Conservation (phyloP, 2,113 vertebrate species). For the Cephalopterus ornatus region DNA sequence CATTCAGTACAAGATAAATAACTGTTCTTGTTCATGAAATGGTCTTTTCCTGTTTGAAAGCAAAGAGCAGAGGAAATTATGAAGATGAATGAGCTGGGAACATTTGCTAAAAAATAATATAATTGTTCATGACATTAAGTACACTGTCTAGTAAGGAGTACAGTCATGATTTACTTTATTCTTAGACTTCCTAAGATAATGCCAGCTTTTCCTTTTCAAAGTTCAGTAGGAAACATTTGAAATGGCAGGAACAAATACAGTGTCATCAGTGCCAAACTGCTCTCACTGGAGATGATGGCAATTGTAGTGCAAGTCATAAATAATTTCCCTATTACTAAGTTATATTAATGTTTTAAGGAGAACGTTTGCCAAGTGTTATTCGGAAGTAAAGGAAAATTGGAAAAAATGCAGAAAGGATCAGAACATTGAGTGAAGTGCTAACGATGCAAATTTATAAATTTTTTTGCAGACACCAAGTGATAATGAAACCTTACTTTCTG, state of each 20-base stretch:
- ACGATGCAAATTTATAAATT: neutral
- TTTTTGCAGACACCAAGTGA: neutral
- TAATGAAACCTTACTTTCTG: neutral
- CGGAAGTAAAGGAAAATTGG: neutral
- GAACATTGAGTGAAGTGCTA: neutral
- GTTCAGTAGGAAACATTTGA: slow-evolving; percentile 40
- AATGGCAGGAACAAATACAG: slow-evolving; percentile 17
- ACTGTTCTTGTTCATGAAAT: neutral
- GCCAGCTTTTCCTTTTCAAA: slow-evolving; percentile 25
- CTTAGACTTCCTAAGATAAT: neutral
- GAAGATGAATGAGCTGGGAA: neutral
- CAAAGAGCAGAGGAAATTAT: slow-evolving; percentile 42
- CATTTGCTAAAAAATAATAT: slow-evolving; percentile 16
- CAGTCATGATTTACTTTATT: slow-evolving; percentile 28
- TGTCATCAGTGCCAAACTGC: slow-evolving; percentile 8
- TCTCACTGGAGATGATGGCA: neutral
- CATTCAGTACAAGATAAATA: neutral
- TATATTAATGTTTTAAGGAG: neutral
- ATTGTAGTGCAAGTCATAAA: neutral
- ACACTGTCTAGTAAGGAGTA: neutral
- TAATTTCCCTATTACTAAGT: neutral
- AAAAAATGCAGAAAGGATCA: neutral
- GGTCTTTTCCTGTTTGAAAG: slow-evolving; percentile 22
- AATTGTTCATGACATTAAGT: neutral
- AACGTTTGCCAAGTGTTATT: neutral